Base-by-base conservation (phyloP, 2,797 vertebrate genomes). In the Phyllotis vaccarum region DNA sequence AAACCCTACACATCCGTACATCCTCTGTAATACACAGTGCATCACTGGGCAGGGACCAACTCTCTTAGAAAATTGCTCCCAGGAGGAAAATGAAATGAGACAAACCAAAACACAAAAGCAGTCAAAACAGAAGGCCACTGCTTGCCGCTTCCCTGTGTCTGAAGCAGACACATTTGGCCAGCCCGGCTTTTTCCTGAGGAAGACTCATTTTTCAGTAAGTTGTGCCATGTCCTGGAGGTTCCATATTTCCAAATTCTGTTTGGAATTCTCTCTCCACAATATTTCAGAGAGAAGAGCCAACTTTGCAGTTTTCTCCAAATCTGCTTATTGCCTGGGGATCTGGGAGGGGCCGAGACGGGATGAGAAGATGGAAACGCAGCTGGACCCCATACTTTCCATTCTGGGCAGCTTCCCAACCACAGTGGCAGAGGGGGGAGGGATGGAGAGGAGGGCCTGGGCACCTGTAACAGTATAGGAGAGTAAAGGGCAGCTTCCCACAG, bases 261-360 rank as follows among this genome's bases (percentile, higher is more conserved):
- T 90, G 34, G 78, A 74, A n/a, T 19, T 60, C 54, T 11, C 17
- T 66, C 54, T 5, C n/a, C 85, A 54, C 43, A 83, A 60, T 81
- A 83, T 64, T 90, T 96, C 37, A 80, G 76, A 82, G 86, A 88
- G 37, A 62, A 94, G 64, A 95, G 89, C 79, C 89, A 90, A 6
- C n/a, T 87, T 78, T 46, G n/a, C 90, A 90, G 27, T 95, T 97
- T 95, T 83, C 94, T 83, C n/a, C 43, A 52, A 93, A 86, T 90
- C 54, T 0, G 1, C 58, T 49, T 68, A 29, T 29, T 94, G 52
- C 75, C 86, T 22, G 11, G 46, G 72, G 80, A 89, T 91, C 82
- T 88, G 82, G 40, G 80, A 87, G 21, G 54, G 64, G 31, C 75
- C 17, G 8, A 76, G 64, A 37, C 40, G 68, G 91, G 79, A 66